Evolutionary conservation across 35 echinoderm and acorn worm genomes (phyloP).

Genomic region (Ophioderma brevispina): DNA sequence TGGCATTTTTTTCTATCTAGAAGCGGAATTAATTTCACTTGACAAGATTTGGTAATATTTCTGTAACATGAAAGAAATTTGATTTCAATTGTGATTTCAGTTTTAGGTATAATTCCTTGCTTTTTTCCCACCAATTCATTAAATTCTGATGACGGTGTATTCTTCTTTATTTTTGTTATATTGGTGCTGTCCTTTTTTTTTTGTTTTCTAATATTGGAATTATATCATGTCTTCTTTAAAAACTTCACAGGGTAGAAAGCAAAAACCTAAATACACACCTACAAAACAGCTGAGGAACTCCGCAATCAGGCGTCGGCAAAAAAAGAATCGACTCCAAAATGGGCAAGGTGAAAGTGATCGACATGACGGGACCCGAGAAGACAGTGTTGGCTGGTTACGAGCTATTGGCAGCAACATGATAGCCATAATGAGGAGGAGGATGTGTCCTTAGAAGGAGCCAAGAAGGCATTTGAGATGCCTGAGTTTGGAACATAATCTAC

Average conservation of each 20-base stretch:
- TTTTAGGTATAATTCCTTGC: too few relatives aligned
- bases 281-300: conserved; percentile 87
- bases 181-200: too few relatives aligned
- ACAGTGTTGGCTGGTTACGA: conserved; percentile 76
- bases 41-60: too few relatives aligned
- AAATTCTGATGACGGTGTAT: too few relatives aligned
- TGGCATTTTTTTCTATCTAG: too few relatives aligned
- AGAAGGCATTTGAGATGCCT: conserved; percentile 88
- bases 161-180: too few relatives aligned
- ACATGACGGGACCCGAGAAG: conserved; percentile 94
- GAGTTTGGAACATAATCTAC: conserved; percentile 90
- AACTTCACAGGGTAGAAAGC: conserved; percentile 60
- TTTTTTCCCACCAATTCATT: too few relatives aligned
- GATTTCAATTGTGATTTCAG: too few relatives aligned
- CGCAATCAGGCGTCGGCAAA: conserved; percentile 46
- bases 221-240: too few relatives aligned
- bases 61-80: too few relatives aligned
- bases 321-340: conserved; percentile 31
- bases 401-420: conserved; percentile 74
- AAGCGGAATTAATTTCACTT: too few relatives aligned
- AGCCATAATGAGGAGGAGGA: conserved; percentile 57
- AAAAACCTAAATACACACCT: conserved; percentile 82
- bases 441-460: conserved; percentile 39
- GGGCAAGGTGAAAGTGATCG: conserved; percentile 89
- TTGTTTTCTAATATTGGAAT: too few relatives aligned